A percentile compares a stretch with the other conserved stretches of the same genome.
phyloP scores from a whole-genome alignment of 2,888 invertebrate species.

The Chrysina gloriosa region DNA sequence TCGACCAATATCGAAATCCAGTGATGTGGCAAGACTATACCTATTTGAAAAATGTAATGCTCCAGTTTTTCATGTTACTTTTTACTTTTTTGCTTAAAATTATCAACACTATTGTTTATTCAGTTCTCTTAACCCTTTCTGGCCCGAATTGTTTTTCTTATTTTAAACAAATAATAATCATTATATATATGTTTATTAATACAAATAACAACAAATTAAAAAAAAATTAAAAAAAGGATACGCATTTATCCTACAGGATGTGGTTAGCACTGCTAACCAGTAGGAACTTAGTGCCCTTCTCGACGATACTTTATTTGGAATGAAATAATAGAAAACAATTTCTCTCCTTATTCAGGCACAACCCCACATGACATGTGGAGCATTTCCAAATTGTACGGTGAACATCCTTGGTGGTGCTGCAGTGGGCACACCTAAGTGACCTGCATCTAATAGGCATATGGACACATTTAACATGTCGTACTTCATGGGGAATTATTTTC shows the following conservation, averaged over 20 bases:
- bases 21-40: too few species aligned
- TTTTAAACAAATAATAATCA: not conserved
- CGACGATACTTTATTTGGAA: conserved; percentile 10
- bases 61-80: too few species aligned
- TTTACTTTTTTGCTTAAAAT: too few species aligned
- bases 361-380: conserved; percentile 38
- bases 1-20: too few species aligned
- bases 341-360: too few species aligned
- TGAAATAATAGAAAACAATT: conserved; percentile 21
- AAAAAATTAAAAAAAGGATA: not conserved
- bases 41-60: too few species aligned
- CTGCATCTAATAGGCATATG: conserved; percentile 30
- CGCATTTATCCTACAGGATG: not conserved
- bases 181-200: not conserved
- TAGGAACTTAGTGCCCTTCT: not conserved
- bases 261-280: not conserved
- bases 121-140: not conserved
- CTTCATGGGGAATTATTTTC: conserved; percentile 6
- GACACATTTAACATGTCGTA: conserved; percentile 14
- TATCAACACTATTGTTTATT: too few species aligned
- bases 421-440: conserved; percentile 26
- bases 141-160: not conserved
- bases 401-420: conserved; percentile 35
- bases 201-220: not conserved
- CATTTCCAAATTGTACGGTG: conserved; percentile 41